Percentiles rank a stretch among this genome's conserved stretches.
Conservation (phyloP, 1,140 invertebrate genomes). For the Phymastichus coffea region DNA sequence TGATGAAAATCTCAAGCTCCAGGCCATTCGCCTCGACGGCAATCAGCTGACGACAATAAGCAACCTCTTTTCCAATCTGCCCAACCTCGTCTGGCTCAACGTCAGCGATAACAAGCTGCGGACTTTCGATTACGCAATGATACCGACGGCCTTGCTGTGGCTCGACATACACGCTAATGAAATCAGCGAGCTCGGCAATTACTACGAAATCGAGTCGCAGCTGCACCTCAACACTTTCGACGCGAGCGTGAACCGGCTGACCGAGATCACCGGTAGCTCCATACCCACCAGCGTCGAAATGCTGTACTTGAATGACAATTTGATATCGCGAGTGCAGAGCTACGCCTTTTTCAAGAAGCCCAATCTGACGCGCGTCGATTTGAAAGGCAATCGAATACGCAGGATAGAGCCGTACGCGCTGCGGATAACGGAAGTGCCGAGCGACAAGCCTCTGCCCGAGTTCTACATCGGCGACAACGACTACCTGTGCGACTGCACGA, state of each 20-base stretch:
- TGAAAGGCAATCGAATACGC: conserved; percentile 81
- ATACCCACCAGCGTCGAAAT: conserved; percentile 86
- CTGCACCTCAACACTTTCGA: conserved; percentile 82
- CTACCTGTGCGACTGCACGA: conserved; percentile 85
- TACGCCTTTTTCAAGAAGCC: conserved; percentile 93
- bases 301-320: conserved; percentile 82
- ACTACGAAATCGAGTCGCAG: conserved; percentile 83
- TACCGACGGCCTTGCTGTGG: conserved; percentile 86
- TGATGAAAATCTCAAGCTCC: conserved; percentile 79
- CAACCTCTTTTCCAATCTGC: conserved; percentile 81
- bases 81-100: conserved; percentile 87
- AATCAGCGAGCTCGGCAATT: conserved; percentile 85
- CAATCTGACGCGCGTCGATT: conserved; percentile 82
- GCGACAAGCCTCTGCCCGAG: conserved; percentile 78
- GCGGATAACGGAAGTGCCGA: conserved; percentile 75
- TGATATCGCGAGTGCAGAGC: conserved; percentile 83
- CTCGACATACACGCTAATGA: conserved; percentile 87
- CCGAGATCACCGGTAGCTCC: conserved; percentile 80
- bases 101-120: conserved; percentile 87
- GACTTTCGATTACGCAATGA: conserved; percentile 88
- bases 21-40: conserved; percentile 83
- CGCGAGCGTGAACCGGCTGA: conserved; percentile 81
- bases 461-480: conserved; percentile 90
- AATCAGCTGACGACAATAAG: conserved; percentile 85
- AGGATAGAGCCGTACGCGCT: conserved; percentile 84